These are phyloP conservation scores for Silurus meridionalis DNA, from an alignment of 2,113 vertebrate genomes.

Conservation along the genomic window DNA sequence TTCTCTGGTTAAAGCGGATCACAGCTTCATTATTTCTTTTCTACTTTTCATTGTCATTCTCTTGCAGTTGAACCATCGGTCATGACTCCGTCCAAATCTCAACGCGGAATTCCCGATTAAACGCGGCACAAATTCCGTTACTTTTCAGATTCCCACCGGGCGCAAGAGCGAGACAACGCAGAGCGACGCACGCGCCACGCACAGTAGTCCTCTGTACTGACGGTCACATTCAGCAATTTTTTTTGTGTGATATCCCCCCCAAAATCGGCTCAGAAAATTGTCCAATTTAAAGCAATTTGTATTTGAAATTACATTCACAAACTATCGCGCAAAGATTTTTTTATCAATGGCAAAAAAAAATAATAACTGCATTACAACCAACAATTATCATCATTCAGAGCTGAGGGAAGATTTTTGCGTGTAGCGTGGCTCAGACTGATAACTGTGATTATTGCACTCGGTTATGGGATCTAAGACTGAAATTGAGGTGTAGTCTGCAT, in stretches of 20 bases:
- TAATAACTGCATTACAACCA: constrained; percentile 80
- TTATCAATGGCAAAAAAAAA: constrained; percentile 76
- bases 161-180: constrained; percentile 31
- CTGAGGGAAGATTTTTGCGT: constrained; percentile 76
- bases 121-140: constrained; percentile 64
- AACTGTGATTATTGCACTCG: constrained; percentile 77
- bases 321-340: constrained; percentile 75
- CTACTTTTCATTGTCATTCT: constrained; percentile 55
- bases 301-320: constrained; percentile 76
- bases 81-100: constrained; percentile 60
- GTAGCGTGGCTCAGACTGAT: constrained; percentile 75
- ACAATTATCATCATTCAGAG: constrained; percentile 81
- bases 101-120: constrained; percentile 73
- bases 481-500: constrained; percentile 50
- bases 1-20: constrained; percentile 36
- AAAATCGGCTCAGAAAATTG: constrained; percentile 73
- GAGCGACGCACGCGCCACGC: constrained; percentile 65
- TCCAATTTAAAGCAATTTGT: constrained; percentile 78
- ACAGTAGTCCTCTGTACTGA: constrained; percentile 62
- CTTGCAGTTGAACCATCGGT: constrained; percentile 51
- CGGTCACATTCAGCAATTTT: constrained; percentile 70
- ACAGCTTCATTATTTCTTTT: constrained; percentile 58
- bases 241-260: constrained; percentile 72
- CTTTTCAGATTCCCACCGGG: constrained; percentile 67
- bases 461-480: constrained; percentile 75